These are phyloP conservation scores for Botia kubotai DNA, from an alignment of 2,797 vertebrate genomes.

Conservation along the genomic window DNA sequence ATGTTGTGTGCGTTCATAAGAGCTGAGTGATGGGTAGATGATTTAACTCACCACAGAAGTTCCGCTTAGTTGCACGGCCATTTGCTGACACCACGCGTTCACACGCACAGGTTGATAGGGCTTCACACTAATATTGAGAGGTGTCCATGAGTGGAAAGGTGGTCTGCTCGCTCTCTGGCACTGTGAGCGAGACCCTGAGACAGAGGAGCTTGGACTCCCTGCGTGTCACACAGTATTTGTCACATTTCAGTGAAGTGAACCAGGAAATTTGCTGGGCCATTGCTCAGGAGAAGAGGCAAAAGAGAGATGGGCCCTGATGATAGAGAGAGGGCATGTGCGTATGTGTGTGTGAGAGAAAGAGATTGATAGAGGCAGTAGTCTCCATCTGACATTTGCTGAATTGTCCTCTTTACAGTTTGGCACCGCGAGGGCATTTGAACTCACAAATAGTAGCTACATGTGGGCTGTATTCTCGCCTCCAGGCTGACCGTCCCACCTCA, in stretches of 20 bases:
- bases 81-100: conserved; percentile 61
- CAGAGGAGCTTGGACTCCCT: conserved; percentile 53
- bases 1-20: conserved; percentile 27
- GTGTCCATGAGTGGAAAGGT: conserved; percentile 54
- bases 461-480: conserved; percentile 2
- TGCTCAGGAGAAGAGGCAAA: conserved; percentile 63
- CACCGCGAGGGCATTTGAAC: conserved; percentile 39
- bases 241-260: conserved; percentile 68
- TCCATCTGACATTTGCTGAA: conserved; percentile 49
- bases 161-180: conserved; percentile 49
- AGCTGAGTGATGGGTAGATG: conserved; percentile 54
- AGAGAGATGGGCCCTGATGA: conserved; percentile 59
- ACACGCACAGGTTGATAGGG: conserved; percentile 26
- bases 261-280: conserved; percentile 65
- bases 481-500: not conserved
- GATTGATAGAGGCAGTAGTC: conserved; percentile 47
- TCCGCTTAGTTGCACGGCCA: conserved; percentile 54
- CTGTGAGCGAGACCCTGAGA: conserved; percentile 46
- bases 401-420: conserved; percentile 51
- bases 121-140: conserved; percentile 51
- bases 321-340: conserved; percentile 43
- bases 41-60: conserved; percentile 54
- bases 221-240: conserved; percentile 65
- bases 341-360: conserved; percentile 30
- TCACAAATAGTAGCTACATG: conserved; percentile 17